Percentiles rank a stretch among this genome's conserved stretches.
Evolutionary conservation across 2,113 vertebrate genomes (phyloP).

Genomic region (Athene noctua): DNA sequence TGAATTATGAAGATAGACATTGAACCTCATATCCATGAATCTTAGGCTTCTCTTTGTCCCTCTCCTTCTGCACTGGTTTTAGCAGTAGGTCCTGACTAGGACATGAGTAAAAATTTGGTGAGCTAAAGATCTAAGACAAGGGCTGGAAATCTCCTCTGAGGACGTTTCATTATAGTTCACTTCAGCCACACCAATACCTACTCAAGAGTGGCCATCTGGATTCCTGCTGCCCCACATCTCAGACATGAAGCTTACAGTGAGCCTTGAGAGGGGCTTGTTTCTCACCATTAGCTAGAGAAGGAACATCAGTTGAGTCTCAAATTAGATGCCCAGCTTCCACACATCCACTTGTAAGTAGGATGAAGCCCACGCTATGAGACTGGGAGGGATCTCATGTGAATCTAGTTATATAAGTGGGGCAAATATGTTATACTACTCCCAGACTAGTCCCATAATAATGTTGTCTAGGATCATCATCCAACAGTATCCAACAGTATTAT

Average conservation of each 20-base stretch:
- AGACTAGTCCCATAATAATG: not conserved
- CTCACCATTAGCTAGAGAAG: not conserved
- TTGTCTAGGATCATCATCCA: not conserved
- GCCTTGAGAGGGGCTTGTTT: not conserved
- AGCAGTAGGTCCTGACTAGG: not conserved
- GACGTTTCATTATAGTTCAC: not conserved
- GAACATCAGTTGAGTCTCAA: not conserved
- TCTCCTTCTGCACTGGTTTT: not conserved
- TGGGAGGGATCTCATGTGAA: not conserved
- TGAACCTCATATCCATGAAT: not conserved
- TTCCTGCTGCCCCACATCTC: not conserved
- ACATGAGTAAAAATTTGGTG: not conserved
- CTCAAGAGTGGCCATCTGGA: not conserved
- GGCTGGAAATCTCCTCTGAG: not conserved
- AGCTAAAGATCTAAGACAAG: not conserved
- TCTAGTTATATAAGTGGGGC: not conserved
- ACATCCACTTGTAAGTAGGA: not conserved
- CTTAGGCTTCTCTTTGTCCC: not conserved
- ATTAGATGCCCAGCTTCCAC: not conserved
- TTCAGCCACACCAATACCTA: not conserved
- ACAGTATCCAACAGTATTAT: not conserved
- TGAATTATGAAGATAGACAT: not conserved
- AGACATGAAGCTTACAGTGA: not conserved
- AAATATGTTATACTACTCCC: not conserved
- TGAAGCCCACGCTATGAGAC: not conserved